Percentiles rank a stretch among this genome's conserved stretches.
phyloP scores from a whole-genome alignment of 2,888 invertebrate species.

The Andricus curvator region DNA sequence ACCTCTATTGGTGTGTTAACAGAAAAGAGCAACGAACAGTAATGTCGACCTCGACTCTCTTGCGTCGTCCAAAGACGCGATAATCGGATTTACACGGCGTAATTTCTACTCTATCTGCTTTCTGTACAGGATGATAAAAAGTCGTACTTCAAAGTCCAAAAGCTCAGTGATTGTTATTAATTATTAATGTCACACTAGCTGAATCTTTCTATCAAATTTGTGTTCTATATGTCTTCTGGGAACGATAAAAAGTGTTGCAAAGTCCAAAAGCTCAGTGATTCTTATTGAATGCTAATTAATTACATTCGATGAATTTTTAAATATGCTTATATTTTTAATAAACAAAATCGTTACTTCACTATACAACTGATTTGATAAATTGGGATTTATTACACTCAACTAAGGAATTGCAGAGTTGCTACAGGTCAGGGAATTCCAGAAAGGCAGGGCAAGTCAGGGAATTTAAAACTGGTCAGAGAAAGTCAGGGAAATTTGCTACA shows the following conservation, averaged over 20 bases:
- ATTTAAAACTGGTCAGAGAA: too few species aligned
- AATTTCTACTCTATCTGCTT: slow-evolving; percentile 39
- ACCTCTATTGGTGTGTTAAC: slow-evolving; percentile 35
- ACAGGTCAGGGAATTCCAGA: too few species aligned
- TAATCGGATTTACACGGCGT: slow-evolving; percentile 41
- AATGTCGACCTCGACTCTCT: slow-evolving; percentile 36
- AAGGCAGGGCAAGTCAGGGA: too few species aligned
- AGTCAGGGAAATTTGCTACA: too few species aligned
- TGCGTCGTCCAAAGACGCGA: slow-evolving; percentile 21
- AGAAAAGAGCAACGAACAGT: slow-evolving; percentile 30
- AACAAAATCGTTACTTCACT: background rate
- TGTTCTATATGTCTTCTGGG: slow-evolving; percentile 14
- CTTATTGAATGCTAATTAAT: slow-evolving; percentile 8
- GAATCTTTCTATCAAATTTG: slow-evolving; percentile 42
- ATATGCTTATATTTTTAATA: background rate
- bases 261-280: slow-evolving; percentile 24
- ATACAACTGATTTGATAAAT: background rate
- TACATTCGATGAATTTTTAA: background rate
- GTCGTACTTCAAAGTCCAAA: slow-evolving; percentile 40
- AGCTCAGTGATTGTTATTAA: slow-evolving; percentile 41
- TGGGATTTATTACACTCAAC: background rate
- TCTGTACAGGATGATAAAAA: slow-evolving; percentile 39
- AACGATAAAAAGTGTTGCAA: slow-evolving; percentile 37
- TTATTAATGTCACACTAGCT: slow-evolving; percentile 41
- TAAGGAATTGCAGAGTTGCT: background rate